Base-by-base conservation (phyloP, 2,113 vertebrate species). In the Tichodroma muraria region DNA sequence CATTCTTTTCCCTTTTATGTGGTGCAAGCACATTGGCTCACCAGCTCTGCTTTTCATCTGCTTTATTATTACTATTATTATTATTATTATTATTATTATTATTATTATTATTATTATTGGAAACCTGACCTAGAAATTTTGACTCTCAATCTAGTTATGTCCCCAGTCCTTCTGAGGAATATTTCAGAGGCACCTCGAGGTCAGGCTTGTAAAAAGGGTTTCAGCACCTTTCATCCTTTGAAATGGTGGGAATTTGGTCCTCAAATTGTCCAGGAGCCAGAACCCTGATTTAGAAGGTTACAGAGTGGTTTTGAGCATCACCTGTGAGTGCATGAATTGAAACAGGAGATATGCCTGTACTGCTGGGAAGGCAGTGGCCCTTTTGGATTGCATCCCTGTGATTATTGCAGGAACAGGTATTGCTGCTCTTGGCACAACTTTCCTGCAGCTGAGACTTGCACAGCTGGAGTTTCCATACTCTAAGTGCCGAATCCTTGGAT, bases 1-100 rank as follows among this genome's bases (percentile, higher is more conserved):
- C 76, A 82, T 92, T 85, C 71, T 50, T 88, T 54, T 94, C 30
- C 90, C 90, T 96, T 96, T 96, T 31, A 96, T 96, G 96, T 96
- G 96, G 96, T 94, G 22, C 85, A 63, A 15, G 16, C 52, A 75
- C 68, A 83, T 27, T 88, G 88, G 68, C 83, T 95, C 92, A 64
- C 79, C 64, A 73, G 68, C 66, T 80, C 80, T 94, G 59, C 71
- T 93, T 94, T 94, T 93, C 7, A 10, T 77, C 71, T 93, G 54
- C 93, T 85, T 75, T 81, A 89, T 94, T 95, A 92, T 82, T 50
- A 73, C 33, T 38, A 16, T 11, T 85, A 79, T 18, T 89, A 69
- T 38, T 61, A 19, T 33, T n/a, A 42, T 53, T 42, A 45, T 30
- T 77, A 50, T 38, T 61, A 19, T 33, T n/a, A 42, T 53, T 42